Conservation (phyloP, 2,113 vertebrate species). For the Coptodon bakossiorum region DNA sequence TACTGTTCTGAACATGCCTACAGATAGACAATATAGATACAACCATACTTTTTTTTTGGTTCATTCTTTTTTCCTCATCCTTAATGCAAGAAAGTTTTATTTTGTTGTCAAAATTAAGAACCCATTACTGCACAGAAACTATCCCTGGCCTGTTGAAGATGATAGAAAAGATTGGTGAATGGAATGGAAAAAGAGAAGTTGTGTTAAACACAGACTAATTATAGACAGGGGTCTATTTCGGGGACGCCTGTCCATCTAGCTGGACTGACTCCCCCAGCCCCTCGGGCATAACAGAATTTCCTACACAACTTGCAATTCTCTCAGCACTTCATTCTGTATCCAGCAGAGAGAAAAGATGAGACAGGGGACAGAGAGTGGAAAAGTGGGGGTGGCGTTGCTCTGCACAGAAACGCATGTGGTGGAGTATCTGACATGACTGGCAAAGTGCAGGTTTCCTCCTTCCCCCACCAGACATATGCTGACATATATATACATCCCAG, state of each 20-base stretch:
- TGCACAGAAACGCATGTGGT: not conserved
- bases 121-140: not conserved
- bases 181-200: not conserved
- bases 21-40: not conserved
- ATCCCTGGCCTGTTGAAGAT: not conserved
- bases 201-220: not conserved
- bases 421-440: constrained; percentile 5
- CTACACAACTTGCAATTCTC: not conserved
- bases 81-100: not conserved
- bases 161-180: not conserved
- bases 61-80: not conserved
- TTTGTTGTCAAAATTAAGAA: not conserved
- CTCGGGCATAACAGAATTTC: not conserved
- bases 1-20: not conserved
- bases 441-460: not conserved
- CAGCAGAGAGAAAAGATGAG: not conserved
- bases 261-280: not conserved
- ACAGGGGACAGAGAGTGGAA: not conserved
- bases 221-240: not conserved
- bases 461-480: not conserved
- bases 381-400: not conserved
- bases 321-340: not conserved
- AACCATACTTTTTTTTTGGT: not conserved
- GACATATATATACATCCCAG: not conserved
- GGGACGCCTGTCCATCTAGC: not conserved